Conservation (phyloP, 2,797 vertebrate species). For the Rhyacichthys aspro region DNA sequence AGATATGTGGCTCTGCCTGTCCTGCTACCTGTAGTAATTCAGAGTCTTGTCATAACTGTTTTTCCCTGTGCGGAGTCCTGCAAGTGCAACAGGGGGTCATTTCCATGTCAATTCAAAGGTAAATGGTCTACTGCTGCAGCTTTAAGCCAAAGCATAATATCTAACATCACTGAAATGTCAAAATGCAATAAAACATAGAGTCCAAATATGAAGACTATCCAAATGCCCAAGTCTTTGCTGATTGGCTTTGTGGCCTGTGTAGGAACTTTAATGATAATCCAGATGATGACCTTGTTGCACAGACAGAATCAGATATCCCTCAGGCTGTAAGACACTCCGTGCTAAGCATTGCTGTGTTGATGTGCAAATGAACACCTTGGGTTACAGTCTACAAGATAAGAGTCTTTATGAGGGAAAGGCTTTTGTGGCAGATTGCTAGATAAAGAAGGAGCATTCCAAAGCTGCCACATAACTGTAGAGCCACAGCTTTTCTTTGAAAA, state of each 20-base stretch:
- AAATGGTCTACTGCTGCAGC: constrained; percentile 33
- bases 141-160: constrained; percentile 55
- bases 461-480: constrained; percentile 32
- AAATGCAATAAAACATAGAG: constrained; percentile 53
- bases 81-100: too few species aligned
- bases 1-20: constrained; percentile 68
- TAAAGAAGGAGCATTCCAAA: constrained; percentile 34
- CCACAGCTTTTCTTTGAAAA: constrained; percentile 34
- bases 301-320: constrained; percentile 15
- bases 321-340: constrained; percentile 17
- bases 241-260: constrained; percentile 70
- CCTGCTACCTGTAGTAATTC: constrained; percentile 64
- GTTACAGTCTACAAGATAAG: constrained; percentile 25
- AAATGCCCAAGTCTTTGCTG: constrained; percentile 60
- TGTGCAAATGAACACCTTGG: background rate
- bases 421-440: constrained; percentile 35
- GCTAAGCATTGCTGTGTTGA: constrained; percentile 27
- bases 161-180: constrained; percentile 61
- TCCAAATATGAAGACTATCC: constrained; percentile 55
- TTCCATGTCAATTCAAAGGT: too few species aligned
- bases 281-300: constrained; percentile 29
- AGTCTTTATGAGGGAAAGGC: constrained; percentile 24
- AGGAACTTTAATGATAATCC: constrained; percentile 47
- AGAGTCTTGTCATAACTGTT: constrained; percentile 23
- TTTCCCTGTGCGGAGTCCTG: constrained; percentile 70